Conservation (phyloP, 2,797 vertebrate genomes). For the Spatula clypeata region DNA sequence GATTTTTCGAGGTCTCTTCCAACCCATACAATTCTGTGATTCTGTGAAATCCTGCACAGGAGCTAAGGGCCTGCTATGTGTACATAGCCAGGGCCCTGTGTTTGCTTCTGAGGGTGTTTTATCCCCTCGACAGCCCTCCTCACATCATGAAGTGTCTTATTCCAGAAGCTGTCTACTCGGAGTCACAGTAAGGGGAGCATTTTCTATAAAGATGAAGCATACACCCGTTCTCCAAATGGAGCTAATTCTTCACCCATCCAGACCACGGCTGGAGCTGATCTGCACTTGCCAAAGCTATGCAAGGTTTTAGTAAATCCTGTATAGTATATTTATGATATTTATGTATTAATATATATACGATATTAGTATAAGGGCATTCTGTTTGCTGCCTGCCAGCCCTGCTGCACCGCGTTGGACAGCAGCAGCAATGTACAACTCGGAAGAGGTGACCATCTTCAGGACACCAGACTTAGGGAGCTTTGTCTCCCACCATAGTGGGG, state of each 20-base stretch:
- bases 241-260: background rate
- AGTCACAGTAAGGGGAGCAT: background rate
- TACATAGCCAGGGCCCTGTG: rapidly evolving
- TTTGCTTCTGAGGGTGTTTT: rapidly evolving
- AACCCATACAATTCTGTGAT: too few species aligned
- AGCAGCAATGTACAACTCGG: rapidly evolving
- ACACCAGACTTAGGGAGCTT: background rate
- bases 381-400: background rate
- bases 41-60: background rate
- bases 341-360: too few species aligned
- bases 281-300: background rate
- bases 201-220: background rate
- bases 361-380: background rate
- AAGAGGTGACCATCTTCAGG: background rate
- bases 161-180: background rate
- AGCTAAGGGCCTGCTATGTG: background rate
- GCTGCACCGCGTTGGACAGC: rapidly evolving
- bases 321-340: too few species aligned
- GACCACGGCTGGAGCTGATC: background rate
- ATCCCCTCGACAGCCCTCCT: background rate
- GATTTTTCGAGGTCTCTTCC: too few species aligned
- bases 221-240: background rate
- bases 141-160: too few species aligned
- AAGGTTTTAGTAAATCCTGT: background rate
- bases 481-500: background rate